These are phyloP conservation scores for Perizoma flavofasciatum DNA, from an alignment of 2,888 invertebrate genomes.

Conservation along the genomic window DNA sequence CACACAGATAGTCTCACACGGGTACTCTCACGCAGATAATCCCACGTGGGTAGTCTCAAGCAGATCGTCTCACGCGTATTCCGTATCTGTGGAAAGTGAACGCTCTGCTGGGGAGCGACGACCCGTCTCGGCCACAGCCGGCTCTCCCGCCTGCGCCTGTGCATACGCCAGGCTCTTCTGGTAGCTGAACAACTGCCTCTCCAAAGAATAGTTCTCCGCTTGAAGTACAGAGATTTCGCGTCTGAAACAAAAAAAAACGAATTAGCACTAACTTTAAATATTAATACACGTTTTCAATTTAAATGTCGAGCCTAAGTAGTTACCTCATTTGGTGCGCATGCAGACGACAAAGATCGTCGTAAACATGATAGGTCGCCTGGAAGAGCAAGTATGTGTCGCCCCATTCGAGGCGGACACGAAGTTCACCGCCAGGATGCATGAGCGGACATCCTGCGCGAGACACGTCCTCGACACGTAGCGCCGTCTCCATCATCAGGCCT, in stretches of 20 bases:
- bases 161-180: constrained; percentile 91
- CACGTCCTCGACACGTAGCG: constrained; percentile 88
- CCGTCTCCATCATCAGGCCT: constrained; percentile 92
- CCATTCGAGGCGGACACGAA: constrained; percentile 92
- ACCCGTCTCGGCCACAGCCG: constrained; percentile 64
- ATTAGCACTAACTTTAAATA: neutral
- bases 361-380: constrained; percentile 92
- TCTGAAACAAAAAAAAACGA: constrained; percentile 70
- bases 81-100: constrained; percentile 87
- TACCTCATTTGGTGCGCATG: constrained; percentile 93
- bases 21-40: constrained; percentile 6
- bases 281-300: neutral
- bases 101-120: constrained; percentile 83
- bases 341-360: constrained; percentile 91
- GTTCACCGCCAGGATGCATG: constrained; percentile 88
- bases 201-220: constrained; percentile 92
- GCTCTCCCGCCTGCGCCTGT: constrained; percentile 85
- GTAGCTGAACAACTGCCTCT: constrained; percentile 92
- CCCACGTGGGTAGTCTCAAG: constrained; percentile 8
- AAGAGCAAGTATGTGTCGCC: constrained; percentile 91
- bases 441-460: constrained; percentile 87
- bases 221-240: constrained; percentile 91
- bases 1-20: neutral
- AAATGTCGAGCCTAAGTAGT: neutral
- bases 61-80: constrained; percentile 83